These are phyloP conservation scores for Phoenicopterus ruber DNA, from an alignment of 2,113 vertebrate genomes.

Conservation along the genomic window DNA sequence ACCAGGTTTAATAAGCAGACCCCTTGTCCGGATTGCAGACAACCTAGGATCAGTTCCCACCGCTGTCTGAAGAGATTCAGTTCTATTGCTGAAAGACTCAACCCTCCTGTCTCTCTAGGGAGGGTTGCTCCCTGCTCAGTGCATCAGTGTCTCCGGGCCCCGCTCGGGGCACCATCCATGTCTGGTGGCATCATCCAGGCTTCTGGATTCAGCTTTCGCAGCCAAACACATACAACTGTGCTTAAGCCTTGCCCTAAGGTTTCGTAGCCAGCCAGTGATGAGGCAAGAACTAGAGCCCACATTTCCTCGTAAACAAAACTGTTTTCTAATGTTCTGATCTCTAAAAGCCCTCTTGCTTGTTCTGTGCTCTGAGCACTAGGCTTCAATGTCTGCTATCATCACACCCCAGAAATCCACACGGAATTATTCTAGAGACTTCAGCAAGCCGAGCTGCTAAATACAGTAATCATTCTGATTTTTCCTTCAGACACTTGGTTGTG, in stretches of 20 bases:
- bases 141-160: too few species aligned
- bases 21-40: not conserved
- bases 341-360: not conserved
- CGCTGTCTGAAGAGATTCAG: not conserved
- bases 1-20: not conserved
- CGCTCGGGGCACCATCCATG: accelerated
- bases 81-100: not conserved
- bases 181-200: not conserved
- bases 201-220: not conserved
- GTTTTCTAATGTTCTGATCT: not conserved
- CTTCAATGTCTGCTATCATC: not conserved
- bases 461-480: not conserved
- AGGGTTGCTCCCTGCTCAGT: not conserved
- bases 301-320: not conserved
- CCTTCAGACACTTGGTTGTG: not conserved
- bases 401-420: not conserved
- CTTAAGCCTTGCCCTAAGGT: not conserved
- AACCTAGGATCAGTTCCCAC: not conserved
- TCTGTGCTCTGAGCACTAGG: not conserved
- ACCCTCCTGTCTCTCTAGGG: not conserved
- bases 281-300: not conserved
- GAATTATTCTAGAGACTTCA: not conserved
- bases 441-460: not conserved
- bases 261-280: not conserved
- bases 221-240: not conserved